These are phyloP conservation scores for Phenganax marumi DNA, from an alignment of 92 coral and sea anemone species.

Conservation along the genomic window DNA sequence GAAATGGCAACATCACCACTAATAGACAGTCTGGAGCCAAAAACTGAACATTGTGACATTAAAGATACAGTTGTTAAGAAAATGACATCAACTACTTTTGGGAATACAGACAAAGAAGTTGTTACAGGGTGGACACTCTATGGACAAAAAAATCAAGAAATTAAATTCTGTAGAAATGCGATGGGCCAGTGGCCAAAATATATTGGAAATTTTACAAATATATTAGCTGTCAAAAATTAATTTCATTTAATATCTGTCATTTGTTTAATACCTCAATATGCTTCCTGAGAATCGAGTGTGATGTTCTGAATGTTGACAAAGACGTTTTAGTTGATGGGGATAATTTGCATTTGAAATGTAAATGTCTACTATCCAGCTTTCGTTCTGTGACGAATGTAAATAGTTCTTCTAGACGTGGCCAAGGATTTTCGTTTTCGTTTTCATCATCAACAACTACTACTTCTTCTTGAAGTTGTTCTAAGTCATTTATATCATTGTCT, in stretches of 20 bases:
- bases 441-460: not conserved
- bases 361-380: not conserved
- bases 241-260: not conserved
- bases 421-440: conserved; percentile 4
- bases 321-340: conserved; percentile 1
- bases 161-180: not conserved
- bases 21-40: too few species aligned
- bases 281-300: conserved; percentile 26
- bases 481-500: not conserved
- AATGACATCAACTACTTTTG: too few species aligned
- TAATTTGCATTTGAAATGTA: conserved; percentile 13
- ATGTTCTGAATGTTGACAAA: conserved; percentile 12
- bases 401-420: conserved; percentile 4
- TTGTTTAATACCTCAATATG: not conserved
- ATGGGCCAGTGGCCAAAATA: not conserved
- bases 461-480: too few species aligned
- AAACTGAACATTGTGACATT: too few species aligned
- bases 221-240: not conserved
- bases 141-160: not conserved
- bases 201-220: not conserved
- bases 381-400: not conserved
- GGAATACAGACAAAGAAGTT: too few species aligned
- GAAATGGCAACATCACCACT: too few species aligned
- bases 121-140: conserved; percentile 24
- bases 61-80: too few species aligned